A percentile compares a stretch with the other conserved stretches of the same genome.
phyloP scores from a whole-genome alignment of 2,888 invertebrate genomes.

The Cordilura impudica region DNA sequence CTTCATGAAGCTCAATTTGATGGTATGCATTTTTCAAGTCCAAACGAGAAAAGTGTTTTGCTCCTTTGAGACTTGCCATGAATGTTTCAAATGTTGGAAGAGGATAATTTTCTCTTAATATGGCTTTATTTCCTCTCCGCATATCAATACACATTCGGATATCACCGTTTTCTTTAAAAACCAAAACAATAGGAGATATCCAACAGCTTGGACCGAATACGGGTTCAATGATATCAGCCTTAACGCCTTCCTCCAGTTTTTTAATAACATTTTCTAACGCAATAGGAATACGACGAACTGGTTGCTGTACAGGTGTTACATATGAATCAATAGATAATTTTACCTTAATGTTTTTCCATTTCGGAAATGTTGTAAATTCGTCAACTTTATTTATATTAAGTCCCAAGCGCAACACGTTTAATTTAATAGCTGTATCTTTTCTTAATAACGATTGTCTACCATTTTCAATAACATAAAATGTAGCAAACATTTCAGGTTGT shows the following conservation, averaged over 20 bases:
- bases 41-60: constrained; percentile 67
- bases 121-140: constrained; percentile 68
- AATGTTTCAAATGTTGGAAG: constrained; percentile 66
- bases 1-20: constrained; percentile 64
- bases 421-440: constrained; percentile 41
- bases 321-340: constrained; percentile 46
- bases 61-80: constrained; percentile 60
- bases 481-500: constrained; percentile 32
- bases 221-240: constrained; percentile 69
- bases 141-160: constrained; percentile 73
- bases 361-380: constrained; percentile 45
- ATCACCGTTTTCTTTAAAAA: too few relatives aligned
- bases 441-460: constrained; percentile 45
- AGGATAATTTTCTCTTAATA: too few relatives aligned
- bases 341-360: constrained; percentile 46
- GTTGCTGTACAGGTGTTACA: constrained; percentile 68
- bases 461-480: constrained; percentile 48
- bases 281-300: constrained; percentile 69
- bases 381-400: constrained; percentile 45
- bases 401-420: constrained; percentile 46
- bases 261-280: constrained; percentile 64
- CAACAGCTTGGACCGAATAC: constrained; percentile 70
- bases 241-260: constrained; percentile 64
- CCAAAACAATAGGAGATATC: constrained; percentile 71
- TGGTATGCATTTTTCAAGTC: constrained; percentile 68